phyloP scores from a whole-genome alignment of 2,888 invertebrate species.

The Thereva nobilitata region DNA sequence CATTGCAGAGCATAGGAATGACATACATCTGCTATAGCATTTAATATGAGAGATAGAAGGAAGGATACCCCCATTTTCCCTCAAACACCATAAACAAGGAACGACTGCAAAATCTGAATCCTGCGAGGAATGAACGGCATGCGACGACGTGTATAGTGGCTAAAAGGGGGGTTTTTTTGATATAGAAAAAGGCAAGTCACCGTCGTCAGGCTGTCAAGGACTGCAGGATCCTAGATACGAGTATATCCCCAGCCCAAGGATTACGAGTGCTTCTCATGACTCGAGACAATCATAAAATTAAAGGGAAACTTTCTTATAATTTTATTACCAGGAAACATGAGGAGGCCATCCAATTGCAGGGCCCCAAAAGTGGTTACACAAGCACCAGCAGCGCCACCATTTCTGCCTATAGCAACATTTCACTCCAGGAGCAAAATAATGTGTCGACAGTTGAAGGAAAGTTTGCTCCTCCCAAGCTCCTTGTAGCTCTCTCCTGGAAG shows the following conservation, averaged over 20 bases:
- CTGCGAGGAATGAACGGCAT: too few species aligned
- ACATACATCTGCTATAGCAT: too few species aligned
- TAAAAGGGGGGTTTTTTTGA: too few species aligned
- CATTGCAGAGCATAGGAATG: too few species aligned
- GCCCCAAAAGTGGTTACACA: constrained; percentile 18
- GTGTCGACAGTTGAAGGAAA: constrained; percentile 11
- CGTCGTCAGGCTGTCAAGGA: too few species aligned
- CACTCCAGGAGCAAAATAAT: constrained; percentile 3
- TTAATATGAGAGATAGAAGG: too few species aligned
- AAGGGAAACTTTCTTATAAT: constrained; percentile 24
- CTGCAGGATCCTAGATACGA: too few species aligned
- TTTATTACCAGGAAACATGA: constrained; percentile 18
- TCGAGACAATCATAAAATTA: constrained; percentile 31
- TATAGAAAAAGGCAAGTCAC: too few species aligned
- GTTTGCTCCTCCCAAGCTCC: constrained; percentile 7
- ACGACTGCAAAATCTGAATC: too few species aligned
- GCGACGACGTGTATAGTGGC: too few species aligned
- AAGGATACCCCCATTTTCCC: too few species aligned
- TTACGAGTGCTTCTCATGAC: constrained; percentile 31
- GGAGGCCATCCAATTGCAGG: constrained; percentile 13
- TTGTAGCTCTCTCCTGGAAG: not conserved
- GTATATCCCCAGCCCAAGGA: not conserved
- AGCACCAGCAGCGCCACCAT: constrained; percentile 14
- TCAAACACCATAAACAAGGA: too few species aligned
- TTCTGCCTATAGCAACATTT: constrained; percentile 8